Percentiles rank a stretch among this genome's conserved stretches.
Conservation (phyloP, 2,888 invertebrate genomes). For the Acholoe squamosa region DNA sequence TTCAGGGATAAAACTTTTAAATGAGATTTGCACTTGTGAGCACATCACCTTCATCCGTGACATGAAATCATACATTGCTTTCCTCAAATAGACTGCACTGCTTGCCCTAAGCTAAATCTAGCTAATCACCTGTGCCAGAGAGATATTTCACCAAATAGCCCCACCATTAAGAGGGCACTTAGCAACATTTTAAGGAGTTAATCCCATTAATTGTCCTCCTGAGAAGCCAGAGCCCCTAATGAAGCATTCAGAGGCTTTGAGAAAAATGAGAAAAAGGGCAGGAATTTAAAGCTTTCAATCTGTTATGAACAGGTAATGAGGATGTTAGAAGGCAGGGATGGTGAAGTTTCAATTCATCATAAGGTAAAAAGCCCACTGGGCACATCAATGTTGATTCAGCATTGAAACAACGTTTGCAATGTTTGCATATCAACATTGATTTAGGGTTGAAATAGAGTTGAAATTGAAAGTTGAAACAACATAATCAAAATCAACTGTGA, state of each 20-base stretch:
- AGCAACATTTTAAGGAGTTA: not conserved
- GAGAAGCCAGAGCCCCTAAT: not conserved
- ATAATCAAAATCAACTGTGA: too few species aligned
- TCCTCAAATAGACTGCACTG: too few species aligned
- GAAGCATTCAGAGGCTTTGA: not conserved
- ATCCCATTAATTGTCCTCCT: not conserved
- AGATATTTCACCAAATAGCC: not conserved
- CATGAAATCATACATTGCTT: too few species aligned
- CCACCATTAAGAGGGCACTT: not conserved
- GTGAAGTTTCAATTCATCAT: not conserved
- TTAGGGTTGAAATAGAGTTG: too few species aligned
- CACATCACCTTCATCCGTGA: too few species aligned
- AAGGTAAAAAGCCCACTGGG: not conserved
- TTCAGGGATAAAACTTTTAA: too few species aligned
- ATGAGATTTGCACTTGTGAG: too few species aligned
- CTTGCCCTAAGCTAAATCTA: too few species aligned
- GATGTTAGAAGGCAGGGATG: not conserved
- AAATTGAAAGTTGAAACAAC: too few species aligned
- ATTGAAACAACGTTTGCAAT: too few species aligned
- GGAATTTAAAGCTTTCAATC: slow-evolving; percentile 9
- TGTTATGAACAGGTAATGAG: slow-evolving; percentile 1
- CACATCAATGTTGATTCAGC: too few species aligned
- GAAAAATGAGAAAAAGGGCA: slow-evolving; percentile 19
- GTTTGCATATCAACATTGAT: too few species aligned
- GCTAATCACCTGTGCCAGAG: not conserved